Base-by-base conservation (phyloP, 2,888 invertebrate species). In the Bellardia pandia region DNA sequence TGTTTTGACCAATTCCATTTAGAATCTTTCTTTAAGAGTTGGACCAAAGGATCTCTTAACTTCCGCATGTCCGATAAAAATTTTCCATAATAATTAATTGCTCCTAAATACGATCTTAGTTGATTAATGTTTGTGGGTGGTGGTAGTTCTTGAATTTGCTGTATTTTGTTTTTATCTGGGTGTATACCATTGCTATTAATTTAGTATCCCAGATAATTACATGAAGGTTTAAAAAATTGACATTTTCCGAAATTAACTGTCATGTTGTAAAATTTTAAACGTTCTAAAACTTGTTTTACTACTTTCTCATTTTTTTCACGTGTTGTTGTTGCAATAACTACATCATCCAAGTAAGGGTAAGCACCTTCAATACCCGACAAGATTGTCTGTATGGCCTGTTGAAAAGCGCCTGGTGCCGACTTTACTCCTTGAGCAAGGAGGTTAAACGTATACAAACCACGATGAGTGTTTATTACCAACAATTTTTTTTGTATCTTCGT, bases 1-100 rank as follows among this genome's bases (percentile, higher is more conserved):
- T 9, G 91, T 90, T 88, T 89, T 91, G 16, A 88, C 89, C 30
- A 92, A 88, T 33, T 91, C 76, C 76, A 76, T 69, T 76, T 71
- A 7, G 14, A 16, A 48, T 78, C 48, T 33, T 56, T 71, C n/a
- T 42, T 84, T 78, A 14, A 78, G 16, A 84, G 45, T 11, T 33
- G 56, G 45, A 78, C 78, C 8, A 69, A 16, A 2, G 82, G 76
- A 23, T 58, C 45, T 42, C 82, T 53, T 2, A 75, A 56, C 23
- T 42, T 53, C 0, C 58, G 66, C 82, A 82, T 75, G 7, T 82
- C 76, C 2, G 23, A 7, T n/a, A 76, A n/a, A 76, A 76, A 81
- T 62, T 74, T 81, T n/a, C 56, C 64, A 9, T 81, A 74, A 51
- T 80, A 80, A 48, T 80, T 80, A 13, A 80, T 33, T 58, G 80